Percentiles rank a stretch among this genome's conserved stretches.
Evolutionary conservation across 2,113 vertebrate species (phyloP).

Genomic region (Ammospiza caudacuta): DNA sequence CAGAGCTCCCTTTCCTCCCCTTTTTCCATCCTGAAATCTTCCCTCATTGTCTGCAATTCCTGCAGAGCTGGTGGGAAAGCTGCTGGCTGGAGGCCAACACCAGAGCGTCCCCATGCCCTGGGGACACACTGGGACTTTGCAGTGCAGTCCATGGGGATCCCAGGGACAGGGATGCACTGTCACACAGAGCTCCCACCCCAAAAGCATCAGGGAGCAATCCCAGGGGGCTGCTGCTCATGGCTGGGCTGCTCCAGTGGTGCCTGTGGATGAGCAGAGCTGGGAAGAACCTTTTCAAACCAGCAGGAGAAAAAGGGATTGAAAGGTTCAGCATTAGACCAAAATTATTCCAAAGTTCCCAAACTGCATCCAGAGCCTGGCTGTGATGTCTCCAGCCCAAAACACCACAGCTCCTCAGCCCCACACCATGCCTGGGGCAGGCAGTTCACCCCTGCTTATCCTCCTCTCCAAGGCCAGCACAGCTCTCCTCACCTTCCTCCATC

Average conservation of each 20-base stretch:
- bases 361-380: rapidly evolving
- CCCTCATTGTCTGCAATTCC: background rate
- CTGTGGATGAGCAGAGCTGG: background rate
- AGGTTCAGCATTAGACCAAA: background rate
- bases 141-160: rapidly evolving
- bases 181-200: rapidly evolving
- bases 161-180: background rate
- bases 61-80: background rate
- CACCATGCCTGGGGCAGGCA: rapidly evolving
- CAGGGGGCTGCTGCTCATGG: background rate
- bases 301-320: background rate
- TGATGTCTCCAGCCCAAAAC: background rate
- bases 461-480: background rate
- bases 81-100: background rate
- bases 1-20: background rate
- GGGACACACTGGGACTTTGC: rapidly evolving
- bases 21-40: background rate
- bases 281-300: background rate
- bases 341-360: background rate
- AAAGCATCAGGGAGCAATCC: background rate
- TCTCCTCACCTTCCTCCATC: background rate
- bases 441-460: background rate
- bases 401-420: background rate
- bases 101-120: rapidly evolving
- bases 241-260: background rate